A percentile compares a stretch with the other conserved stretches of the same genome.
These are phyloP conservation scores for Drosophila quinaria DNA, from an alignment of 2,888 invertebrate species.

Conservation along the genomic window DNA sequence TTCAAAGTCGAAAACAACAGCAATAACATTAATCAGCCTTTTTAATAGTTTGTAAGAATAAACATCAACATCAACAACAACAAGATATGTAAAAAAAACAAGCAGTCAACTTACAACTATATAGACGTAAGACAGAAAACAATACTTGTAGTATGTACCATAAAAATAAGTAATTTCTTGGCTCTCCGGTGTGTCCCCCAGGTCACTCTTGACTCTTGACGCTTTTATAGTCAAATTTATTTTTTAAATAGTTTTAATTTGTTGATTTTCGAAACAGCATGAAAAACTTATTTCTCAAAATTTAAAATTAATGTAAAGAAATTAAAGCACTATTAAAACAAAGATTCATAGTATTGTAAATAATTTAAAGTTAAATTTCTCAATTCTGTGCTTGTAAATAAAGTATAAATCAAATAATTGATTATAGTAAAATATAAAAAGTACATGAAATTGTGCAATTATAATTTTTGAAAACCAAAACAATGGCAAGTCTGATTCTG, in stretches of 20 bases:
- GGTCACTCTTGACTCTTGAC: too few species aligned
- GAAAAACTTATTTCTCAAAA: too few species aligned
- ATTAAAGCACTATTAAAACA: too few species aligned
- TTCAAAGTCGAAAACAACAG: slow-evolving; percentile 36
- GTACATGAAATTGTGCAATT: not conserved
- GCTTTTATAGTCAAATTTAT: too few species aligned
- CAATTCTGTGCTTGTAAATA: too few species aligned
- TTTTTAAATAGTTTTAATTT: too few species aligned
- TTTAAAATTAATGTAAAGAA: too few species aligned
- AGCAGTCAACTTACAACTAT: slow-evolving; percentile 25
- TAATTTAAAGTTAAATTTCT: too few species aligned
- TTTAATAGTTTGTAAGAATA: slow-evolving; percentile 8
- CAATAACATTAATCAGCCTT: slow-evolving; percentile 31
- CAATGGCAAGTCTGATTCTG: not conserved
- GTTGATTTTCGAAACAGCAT: too few species aligned
- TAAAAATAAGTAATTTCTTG: not conserved
- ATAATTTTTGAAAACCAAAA: not conserved
- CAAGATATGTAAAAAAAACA: not conserved
- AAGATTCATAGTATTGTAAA: too few species aligned
- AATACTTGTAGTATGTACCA: slow-evolving; percentile 7
- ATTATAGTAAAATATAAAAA: not conserved
- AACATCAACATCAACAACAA: not conserved
- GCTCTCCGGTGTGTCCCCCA: not conserved
- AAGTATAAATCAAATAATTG: too few species aligned
- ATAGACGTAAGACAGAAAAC: slow-evolving; percentile 3